phyloP scores from a whole-genome alignment of 2,888 invertebrate genomes.

The Watsonalla binaria region DNA sequence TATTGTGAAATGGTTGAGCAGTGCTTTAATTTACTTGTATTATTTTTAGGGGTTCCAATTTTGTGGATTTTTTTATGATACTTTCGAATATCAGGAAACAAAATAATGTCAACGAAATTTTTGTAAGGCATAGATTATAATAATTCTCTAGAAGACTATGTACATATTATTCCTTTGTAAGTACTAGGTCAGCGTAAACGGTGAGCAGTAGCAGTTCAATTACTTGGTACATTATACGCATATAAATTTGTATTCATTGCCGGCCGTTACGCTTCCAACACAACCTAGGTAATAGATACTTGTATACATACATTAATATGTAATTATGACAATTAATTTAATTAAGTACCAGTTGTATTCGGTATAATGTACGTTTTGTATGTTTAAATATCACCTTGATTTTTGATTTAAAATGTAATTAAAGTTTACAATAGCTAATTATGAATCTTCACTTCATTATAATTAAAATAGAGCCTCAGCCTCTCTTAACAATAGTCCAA shows the following conservation, averaged over 20 bases:
- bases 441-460: too few relatives aligned
- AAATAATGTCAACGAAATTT: too few relatives aligned
- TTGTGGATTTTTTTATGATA: neutral
- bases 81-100: conserved; percentile 1
- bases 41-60: neutral
- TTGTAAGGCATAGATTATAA: too few relatives aligned
- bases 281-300: conserved; percentile 19
- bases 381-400: too few relatives aligned
- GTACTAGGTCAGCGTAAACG: conserved; percentile 19
- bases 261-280: conserved; percentile 41
- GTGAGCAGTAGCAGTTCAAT: conserved; percentile 58
- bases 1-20: conserved; percentile 11
- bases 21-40: conserved; percentile 11
- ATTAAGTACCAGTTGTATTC: neutral
- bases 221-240: conserved; percentile 71
- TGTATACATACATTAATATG: neutral
- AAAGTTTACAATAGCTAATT: too few relatives aligned
- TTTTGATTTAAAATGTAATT: too few relatives aligned
- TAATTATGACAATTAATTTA: neutral
- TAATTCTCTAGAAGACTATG: too few relatives aligned
- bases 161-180: neutral
- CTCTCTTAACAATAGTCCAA: too few relatives aligned
- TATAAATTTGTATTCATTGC: conserved; percentile 74
- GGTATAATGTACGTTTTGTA: too few relatives aligned
- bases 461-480: too few relatives aligned